Base-by-base conservation (phyloP, 1,140 invertebrate species). In the Carposina sasakii region DNA sequence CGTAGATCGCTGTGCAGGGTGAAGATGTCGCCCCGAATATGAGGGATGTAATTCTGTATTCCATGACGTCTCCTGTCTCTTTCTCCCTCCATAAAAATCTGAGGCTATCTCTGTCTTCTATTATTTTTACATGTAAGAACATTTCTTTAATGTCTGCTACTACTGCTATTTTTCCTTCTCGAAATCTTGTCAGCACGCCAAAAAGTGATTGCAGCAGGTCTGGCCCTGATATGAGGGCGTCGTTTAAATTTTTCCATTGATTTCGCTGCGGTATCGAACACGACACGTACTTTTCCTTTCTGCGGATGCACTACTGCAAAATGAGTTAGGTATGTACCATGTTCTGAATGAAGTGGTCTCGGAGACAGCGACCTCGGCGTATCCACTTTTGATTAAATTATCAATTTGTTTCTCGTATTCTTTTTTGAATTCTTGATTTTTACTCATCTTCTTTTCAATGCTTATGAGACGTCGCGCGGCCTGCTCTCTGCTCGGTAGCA, bases 111-210 rank as follows among this genome's bases (percentile, higher is more conserved):
- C 41, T 21, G 13, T 63, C 58, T 45, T 48, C 22, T 17, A 22
- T 2, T 2, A 60, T 56, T 19, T 22, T 37, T 12, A 65, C 26
- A n/a, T 44, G 47, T 1, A 49, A 24, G 16, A 55, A 60, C 57
- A 60, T 63, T n/a, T 63, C 57, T 9, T 34, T 17, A 3, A 63
- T 60, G 24, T 58, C 57, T 1, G 57, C 57, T 1, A 10, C 16
- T 0, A 60, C 50, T 2, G 50, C 67, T 6, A 60, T 43, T 3
- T 4, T n/a, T 21, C 47, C 28, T 36, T 63, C 33, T 9, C 67
- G 16, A 21, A 57, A 57, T 8, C 41, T 20, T 4, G 53, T 10
- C 8, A 57, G 30, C 1, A 57, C 39, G 0, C 41, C 50, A 9
- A 19, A 28, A 9, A 46, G 31, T 2, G 55, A 41, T 30, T 42